phyloP scores from a whole-genome alignment of 2,113 vertebrate genomes.

The Pipra filicauda region DNA sequence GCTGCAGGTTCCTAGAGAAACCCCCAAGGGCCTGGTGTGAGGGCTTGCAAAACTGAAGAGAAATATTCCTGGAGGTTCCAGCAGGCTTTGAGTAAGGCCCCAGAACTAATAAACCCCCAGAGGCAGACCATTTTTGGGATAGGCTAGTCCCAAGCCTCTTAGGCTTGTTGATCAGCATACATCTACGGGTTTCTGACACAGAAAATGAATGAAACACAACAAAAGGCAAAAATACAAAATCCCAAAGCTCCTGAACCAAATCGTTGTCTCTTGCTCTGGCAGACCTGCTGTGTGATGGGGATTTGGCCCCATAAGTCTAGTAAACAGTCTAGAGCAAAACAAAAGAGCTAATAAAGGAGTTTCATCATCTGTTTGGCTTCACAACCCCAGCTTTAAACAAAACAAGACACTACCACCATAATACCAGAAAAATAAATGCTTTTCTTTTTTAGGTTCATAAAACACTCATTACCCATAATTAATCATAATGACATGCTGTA shows the following conservation, averaged over 20 bases:
- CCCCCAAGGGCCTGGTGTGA: rapidly evolving
- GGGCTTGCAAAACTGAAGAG: neutral
- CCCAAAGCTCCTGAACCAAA: neutral
- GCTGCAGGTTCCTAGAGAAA: neutral
- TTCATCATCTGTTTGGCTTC: constrained; percentile 60
- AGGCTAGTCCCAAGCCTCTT: neutral
- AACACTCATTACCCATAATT: constrained; percentile 81
- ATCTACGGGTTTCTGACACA: neutral
- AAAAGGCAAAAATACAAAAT: neutral
- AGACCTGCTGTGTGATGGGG: neutral
- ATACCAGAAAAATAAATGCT: constrained; percentile 71
- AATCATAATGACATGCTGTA: constrained; percentile 76
- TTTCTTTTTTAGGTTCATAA: constrained; percentile 76
- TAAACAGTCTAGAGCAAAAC: constrained; percentile 42
- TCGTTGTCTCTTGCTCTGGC: neutral
- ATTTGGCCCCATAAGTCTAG: neutral
- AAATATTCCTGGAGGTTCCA: neutral
- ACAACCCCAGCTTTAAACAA: constrained; percentile 62
- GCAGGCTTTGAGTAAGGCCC: neutral
- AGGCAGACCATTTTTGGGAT: neutral
- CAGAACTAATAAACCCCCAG: neutral
- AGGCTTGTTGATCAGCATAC: neutral
- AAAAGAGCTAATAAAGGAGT: constrained; percentile 37
- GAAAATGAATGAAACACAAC: neutral
- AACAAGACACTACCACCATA: constrained; percentile 62